phyloP scores from a whole-genome alignment of 2,797 vertebrate species.

The Spatula versicolor region DNA sequence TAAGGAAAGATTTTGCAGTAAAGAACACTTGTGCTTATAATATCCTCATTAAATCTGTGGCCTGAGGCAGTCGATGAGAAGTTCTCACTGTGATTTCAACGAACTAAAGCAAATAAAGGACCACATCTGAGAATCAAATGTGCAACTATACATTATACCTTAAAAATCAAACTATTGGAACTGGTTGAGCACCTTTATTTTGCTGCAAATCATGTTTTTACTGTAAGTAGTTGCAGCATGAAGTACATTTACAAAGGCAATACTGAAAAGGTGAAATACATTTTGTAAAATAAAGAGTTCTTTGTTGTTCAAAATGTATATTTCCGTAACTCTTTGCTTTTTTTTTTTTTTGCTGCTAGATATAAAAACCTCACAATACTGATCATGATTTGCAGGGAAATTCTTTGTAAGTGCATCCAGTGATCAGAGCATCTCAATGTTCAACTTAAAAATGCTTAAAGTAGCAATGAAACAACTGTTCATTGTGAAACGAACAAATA shows the following conservation, averaged over 20 bases:
- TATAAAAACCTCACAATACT: constrained; percentile 76
- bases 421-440: constrained; percentile 64
- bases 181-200: constrained; percentile 75
- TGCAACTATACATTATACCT: constrained; percentile 77
- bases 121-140: constrained; percentile 76
- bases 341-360: constrained; percentile 79
- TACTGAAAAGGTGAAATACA: constrained; percentile 76
- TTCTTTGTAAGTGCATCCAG: constrained; percentile 59
- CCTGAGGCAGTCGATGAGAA: constrained; percentile 78
- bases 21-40: constrained; percentile 67
- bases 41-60: constrained; percentile 74
- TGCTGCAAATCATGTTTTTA: constrained; percentile 78
- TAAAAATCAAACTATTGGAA: constrained; percentile 73
- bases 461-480: constrained; percentile 63
- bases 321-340: constrained; percentile 70
- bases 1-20: constrained; percentile 63
- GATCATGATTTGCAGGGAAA: constrained; percentile 77
- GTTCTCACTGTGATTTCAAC: constrained; percentile 84
- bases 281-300: constrained; percentile 82
- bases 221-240: constrained; percentile 73
- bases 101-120: constrained; percentile 81
- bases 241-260: constrained; percentile 73
- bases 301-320: constrained; percentile 77
- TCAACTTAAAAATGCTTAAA: constrained; percentile 39
- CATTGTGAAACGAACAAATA: constrained; percentile 71